A percentile compares a stretch with the other conserved stretches of the same genome.
phyloP scores from a whole-genome alignment of 2,888 invertebrate genomes.

The Leistus spinibarbis region DNA sequence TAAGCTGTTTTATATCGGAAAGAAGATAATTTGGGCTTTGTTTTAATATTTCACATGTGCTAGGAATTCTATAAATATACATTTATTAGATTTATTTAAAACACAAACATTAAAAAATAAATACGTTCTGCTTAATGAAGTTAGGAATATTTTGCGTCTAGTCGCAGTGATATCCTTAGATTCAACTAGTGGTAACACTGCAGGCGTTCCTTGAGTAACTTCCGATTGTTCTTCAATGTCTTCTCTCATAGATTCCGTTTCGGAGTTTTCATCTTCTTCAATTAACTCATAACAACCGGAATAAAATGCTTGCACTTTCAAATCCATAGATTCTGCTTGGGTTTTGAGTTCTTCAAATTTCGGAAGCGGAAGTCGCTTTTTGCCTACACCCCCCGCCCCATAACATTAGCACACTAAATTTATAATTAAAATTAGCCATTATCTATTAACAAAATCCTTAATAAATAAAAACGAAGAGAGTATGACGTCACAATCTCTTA shows the following conservation, averaged over 20 bases:
- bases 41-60: constrained; percentile 25
- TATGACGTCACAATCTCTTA: too few species aligned
- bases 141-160: constrained; percentile 71
- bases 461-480: neutral
- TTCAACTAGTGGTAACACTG: constrained; percentile 69
- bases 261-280: constrained; percentile 46
- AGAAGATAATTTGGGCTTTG: constrained; percentile 38
- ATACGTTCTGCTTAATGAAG: constrained; percentile 68
- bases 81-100: constrained; percentile 43
- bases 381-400: constrained; percentile 46
- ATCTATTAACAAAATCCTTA: neutral
- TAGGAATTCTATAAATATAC: constrained; percentile 16
- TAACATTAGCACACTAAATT: too few species aligned
- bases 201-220: constrained; percentile 53
- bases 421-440: neutral
- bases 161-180: constrained; percentile 69
- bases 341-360: constrained; percentile 67
- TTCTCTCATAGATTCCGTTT: constrained; percentile 43
- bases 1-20: constrained; percentile 60
- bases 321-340: constrained; percentile 66
- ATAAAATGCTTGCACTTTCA: constrained; percentile 71
- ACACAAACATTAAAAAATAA: constrained; percentile 44
- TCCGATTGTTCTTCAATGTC: constrained; percentile 46
- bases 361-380: constrained; percentile 65
- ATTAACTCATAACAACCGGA: constrained; percentile 59